phyloP scores from a whole-genome alignment of 2,797 vertebrate genomes.

The Bovichtus diacanthus region DNA sequence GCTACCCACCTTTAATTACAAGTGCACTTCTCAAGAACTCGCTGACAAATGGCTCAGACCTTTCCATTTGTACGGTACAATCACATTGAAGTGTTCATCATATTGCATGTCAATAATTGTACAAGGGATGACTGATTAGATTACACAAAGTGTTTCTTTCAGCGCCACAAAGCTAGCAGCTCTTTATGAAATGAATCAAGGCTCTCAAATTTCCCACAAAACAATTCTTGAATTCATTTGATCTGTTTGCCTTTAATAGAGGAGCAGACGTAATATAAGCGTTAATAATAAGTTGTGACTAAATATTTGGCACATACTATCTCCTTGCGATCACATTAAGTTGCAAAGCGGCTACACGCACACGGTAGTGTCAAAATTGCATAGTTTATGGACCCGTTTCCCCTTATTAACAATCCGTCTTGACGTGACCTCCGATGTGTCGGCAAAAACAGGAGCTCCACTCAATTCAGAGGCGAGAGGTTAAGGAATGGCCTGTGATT shows the following conservation, averaged over 20 bases:
- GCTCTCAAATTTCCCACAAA: constrained; percentile 17
- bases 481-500: constrained; percentile 60
- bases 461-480: constrained; percentile 50
- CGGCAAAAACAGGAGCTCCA: constrained; percentile 58
- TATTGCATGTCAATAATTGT: constrained; percentile 38
- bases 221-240: constrained; percentile 32
- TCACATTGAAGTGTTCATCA: constrained; percentile 39
- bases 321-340: constrained; percentile 20
- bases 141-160: constrained; percentile 44
- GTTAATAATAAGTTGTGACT: constrained; percentile 36
- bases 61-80: constrained; percentile 43
- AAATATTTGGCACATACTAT: constrained; percentile 39
- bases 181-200: constrained; percentile 48
- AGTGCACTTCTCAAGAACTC: constrained; percentile 38
- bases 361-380: constrained; percentile 36
- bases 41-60: constrained; percentile 6
- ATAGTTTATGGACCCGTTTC: constrained; percentile 34
- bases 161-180: neutral
- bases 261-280: constrained; percentile 9
- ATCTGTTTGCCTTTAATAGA: constrained; percentile 30
- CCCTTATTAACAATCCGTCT: constrained; percentile 41
- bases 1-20: constrained; percentile 51
- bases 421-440: constrained; percentile 52
- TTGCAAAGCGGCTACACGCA: constrained; percentile 28
- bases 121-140: constrained; percentile 36